phyloP scores from a whole-genome alignment of 2,113 vertebrate genomes.

The Chaenogobius annularis region DNA sequence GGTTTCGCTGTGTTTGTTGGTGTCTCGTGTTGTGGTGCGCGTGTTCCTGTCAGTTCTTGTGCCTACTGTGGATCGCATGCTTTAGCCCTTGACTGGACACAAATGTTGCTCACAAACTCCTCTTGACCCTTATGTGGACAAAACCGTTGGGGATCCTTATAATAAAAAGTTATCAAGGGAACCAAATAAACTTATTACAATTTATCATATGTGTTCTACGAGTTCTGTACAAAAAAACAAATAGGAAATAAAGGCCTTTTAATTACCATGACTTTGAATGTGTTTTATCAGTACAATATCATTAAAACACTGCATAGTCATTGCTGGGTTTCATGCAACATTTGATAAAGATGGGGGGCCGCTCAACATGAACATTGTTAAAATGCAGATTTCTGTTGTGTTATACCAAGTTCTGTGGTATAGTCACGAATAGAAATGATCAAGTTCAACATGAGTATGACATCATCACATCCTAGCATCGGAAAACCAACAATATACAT shows the following conservation, averaged over 20 bases:
- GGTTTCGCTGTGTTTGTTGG: constrained; percentile 72
- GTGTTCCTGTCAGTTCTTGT: constrained; percentile 82
- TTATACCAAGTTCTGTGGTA: too few relatives aligned
- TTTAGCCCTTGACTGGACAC: constrained; percentile 81
- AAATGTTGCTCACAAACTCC: constrained; percentile 80
- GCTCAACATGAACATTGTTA: too few relatives aligned
- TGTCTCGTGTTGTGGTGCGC: constrained; percentile 79
- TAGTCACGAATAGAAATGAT: background rate
- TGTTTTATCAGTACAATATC: constrained; percentile 45
- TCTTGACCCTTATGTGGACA: constrained; percentile 74
- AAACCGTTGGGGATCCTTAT: constrained; percentile 75
- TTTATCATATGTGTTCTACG: constrained; percentile 81
- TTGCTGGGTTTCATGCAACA: background rate
- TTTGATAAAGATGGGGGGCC: too few relatives aligned
- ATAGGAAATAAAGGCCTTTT: constrained; percentile 85
- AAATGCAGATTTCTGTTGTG: background rate
- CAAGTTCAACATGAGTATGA: background rate
- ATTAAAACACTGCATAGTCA: constrained; percentile 1
- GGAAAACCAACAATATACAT: constrained; percentile 7
- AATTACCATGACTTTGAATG: constrained; percentile 65
- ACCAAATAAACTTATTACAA: constrained; percentile 81
- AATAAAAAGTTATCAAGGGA: constrained; percentile 75
- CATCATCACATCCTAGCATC: background rate
- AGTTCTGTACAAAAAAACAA: constrained; percentile 80
- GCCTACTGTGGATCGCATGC: constrained; percentile 84